Evolutionary conservation across 2,113 vertebrate species (phyloP).

Genomic region (Fulmarus glacialis): DNA sequence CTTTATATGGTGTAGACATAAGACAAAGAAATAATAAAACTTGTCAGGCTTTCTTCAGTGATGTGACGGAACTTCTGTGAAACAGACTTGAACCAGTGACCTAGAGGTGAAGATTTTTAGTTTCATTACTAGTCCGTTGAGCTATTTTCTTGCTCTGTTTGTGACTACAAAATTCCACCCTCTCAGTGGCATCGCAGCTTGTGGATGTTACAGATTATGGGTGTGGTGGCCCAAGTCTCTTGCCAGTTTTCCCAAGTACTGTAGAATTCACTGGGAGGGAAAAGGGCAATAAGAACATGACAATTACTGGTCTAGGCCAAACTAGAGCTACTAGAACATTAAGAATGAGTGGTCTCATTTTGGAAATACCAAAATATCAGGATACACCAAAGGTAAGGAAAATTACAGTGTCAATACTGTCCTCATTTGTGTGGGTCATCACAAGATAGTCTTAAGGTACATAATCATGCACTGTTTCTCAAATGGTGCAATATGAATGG

Average conservation of each 20-base stretch:
- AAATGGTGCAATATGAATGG: not conserved
- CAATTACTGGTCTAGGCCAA: not conserved
- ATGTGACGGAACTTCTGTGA: not conserved
- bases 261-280: not conserved
- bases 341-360: not conserved
- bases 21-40: not conserved
- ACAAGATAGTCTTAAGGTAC: not conserved
- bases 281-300: not conserved
- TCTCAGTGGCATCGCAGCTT: not conserved
- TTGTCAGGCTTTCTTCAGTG: not conserved
- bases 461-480: not conserved
- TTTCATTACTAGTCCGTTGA: not conserved
- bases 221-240: not conserved
- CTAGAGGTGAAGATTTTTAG: conserved; percentile 36
- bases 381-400: conserved; percentile 54
- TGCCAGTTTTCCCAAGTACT: not conserved
- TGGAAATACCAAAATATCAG: conserved; percentile 21
- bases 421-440: not conserved
- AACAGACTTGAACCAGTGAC: conserved; percentile 59
- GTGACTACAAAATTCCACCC: not conserved
- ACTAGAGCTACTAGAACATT: conserved; percentile 4
- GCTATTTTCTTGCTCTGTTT: not conserved
- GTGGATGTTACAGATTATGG: not conserved
- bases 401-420: not conserved
- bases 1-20: not conserved